Evolutionary conservation across 2,113 vertebrate species (phyloP).

Genomic region (Myxocyprinus asiaticus): DNA sequence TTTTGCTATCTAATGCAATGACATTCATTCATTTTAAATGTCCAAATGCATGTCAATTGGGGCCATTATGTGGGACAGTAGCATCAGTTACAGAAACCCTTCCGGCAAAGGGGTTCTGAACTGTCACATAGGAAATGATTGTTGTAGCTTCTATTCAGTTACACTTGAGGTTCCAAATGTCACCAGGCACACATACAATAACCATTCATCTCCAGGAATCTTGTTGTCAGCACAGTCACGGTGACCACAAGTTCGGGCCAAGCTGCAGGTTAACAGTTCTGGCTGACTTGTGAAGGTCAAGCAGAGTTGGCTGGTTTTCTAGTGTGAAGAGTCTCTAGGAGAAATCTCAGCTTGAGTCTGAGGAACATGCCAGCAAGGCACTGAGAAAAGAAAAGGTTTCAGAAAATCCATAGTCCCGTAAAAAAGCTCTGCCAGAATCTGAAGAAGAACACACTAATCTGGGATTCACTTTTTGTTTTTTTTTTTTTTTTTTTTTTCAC

Average conservation of each 20-base stretch:
- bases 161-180: background rate
- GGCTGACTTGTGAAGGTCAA: conserved; percentile 38
- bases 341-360: conserved; percentile 13
- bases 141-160: too few species aligned
- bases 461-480: background rate
- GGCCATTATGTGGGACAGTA: too few species aligned
- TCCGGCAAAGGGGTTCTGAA: too few species aligned
- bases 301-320: conserved; percentile 20
- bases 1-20: too few species aligned
- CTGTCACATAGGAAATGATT: too few species aligned
- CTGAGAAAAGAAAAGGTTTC: conserved; percentile 22
- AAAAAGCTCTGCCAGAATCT: background rate
- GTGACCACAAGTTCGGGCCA: background rate
- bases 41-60: too few species aligned
- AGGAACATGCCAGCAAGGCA: conserved; percentile 4
- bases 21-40: too few species aligned
- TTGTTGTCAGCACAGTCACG: background rate
- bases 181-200: background rate
- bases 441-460: background rate
- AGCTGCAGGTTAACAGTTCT: conserved; percentile 9
- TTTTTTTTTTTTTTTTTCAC: background rate
- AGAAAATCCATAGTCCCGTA: background rate
- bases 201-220: background rate
- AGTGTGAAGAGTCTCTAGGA: conserved; percentile 6
- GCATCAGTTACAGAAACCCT: too few species aligned